Evolutionary conservation across 2,888 invertebrate species (phyloP), one percentile per base, ranked within the genome.

Genomic region (Lasius fuliginosus): DNA sequence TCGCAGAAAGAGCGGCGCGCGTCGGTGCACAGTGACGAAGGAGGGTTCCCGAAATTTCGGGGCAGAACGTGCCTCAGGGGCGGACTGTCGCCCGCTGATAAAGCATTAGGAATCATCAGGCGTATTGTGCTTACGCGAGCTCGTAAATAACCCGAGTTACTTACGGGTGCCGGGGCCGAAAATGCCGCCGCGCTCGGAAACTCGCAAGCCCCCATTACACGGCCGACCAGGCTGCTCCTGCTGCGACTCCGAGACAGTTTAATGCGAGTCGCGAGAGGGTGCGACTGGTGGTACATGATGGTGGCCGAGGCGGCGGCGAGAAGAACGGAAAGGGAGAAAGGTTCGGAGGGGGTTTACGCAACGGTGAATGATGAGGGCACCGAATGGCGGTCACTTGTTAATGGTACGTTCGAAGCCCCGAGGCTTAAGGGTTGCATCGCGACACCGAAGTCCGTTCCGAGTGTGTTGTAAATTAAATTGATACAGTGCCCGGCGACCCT

Each of bases 31-130:
- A 53, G 53, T n/a, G 9, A 53, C 53, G 83, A 86, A 73, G 82
- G 60, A 68, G 68, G 79, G 33, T 56, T 36, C 27, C 68, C 49
- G 27, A 69, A 58, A 49, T 82, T 75, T 76, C 82, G 42, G 18
- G 77, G 65, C 27, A 56, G 46, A 36, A 75, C 42, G 65, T 56
- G 58, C 40, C 60, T 68, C 58, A 62, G 85, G 69, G 71, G 68
- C 58, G 83, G 87, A 79, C 85, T 88, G 87, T 84, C 85, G 87
- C 71, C 69, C 64, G 82, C 87, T 88, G 88, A 87, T 88, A 88
- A 88, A 87, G 85, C 85, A 76, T 83, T 82, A 73, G 81, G 82
- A 85, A 85, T 87, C 82, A 84, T 88, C 85, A 84, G 85, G 76
- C 77, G 77, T 84, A 84, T 87, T 86, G 83, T 86, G 88, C 86